These are phyloP conservation scores for Pogonocichla stellata DNA, from an alignment of 2,113 vertebrate species.

Conservation along the genomic window DNA sequence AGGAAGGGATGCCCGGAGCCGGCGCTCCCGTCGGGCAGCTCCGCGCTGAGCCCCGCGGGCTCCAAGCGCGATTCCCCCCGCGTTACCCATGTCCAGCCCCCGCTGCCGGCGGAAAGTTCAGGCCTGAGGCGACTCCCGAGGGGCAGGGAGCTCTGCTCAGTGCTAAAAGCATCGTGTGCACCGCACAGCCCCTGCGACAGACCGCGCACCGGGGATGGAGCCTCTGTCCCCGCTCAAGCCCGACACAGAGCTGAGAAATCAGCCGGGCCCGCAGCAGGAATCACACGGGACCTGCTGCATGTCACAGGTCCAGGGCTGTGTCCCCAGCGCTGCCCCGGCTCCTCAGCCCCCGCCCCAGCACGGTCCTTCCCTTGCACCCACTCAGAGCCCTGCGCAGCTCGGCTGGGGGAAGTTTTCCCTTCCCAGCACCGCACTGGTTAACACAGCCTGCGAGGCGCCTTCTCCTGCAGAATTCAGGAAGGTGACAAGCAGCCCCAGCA, in stretches of 20 bases:
- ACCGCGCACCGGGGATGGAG: rapidly evolving
- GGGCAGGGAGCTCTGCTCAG: neutral
- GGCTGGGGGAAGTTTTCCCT: neutral
- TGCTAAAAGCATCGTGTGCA: neutral
- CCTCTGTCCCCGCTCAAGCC: rapidly evolving
- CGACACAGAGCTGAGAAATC: rapidly evolving
- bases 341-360: neutral
- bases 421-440: neutral
- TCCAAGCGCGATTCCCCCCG: neutral
- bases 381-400: neutral
- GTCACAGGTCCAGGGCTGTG: neutral
- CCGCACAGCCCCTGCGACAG: rapidly evolving
- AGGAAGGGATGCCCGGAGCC: neutral
- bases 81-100: neutral
- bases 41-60: neutral
- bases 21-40: neutral
- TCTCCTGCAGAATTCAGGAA: neutral
- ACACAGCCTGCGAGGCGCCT: neutral
- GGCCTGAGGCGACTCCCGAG: rapidly evolving
- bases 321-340: neutral
- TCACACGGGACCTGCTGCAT: rapidly evolving
- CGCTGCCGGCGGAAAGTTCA: rapidly evolving
- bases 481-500: neutral
- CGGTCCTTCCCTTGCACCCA: neutral
- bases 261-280: neutral